Evolutionary conservation across 2,113 vertebrate genomes (phyloP), one percentile per base, ranked within the genome.

Genomic region (Rhea pennata): DNA sequence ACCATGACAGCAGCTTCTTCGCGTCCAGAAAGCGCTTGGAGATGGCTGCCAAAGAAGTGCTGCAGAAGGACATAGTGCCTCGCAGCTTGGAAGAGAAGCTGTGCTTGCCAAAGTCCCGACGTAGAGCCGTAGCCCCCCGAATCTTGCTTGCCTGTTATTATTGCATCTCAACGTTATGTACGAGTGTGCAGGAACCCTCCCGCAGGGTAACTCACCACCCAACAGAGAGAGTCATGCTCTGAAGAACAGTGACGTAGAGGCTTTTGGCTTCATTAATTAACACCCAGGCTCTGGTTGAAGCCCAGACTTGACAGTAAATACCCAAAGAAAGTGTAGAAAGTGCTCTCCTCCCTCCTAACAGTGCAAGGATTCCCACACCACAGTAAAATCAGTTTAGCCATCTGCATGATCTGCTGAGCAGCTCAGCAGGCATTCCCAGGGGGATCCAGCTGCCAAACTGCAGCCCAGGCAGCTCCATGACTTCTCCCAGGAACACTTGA

Each of bases 81-180:
- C 26, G 46, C 70, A 90, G 71, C 64, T 48, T 24, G 40, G 53
- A 50, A 46, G 69, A 74, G 40, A 80, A 56, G 39, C 66, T 2
- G 8, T 7, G 61, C 29, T 81, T 27, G 26, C 15, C 0, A 0
- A 36, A 62, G 26, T 27, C 42, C 62, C 1, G 1, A 9, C 17
- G 48, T 5, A 53, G 36, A 81, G 69, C 54, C 6, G 6, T 15
- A 2, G 12, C 31, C 64, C 64, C 67, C 59, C 78, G 59, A 8
- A 24, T 9, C 51, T 61, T 4, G 24, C 66, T 4, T 3, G 26
- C 64, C 78, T 19, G 53, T 15, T 12, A 1, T 73, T 69, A 39
- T 0, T 69, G 77, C 73, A 61, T 48, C 70, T 69, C 53, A 78
- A 71, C 51, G 7, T 39, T 7, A 16, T 3, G 3, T 23, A 48